Evolutionary conservation across 2,113 vertebrate genomes (phyloP).

Genomic region (Sciurus niger): DNA sequence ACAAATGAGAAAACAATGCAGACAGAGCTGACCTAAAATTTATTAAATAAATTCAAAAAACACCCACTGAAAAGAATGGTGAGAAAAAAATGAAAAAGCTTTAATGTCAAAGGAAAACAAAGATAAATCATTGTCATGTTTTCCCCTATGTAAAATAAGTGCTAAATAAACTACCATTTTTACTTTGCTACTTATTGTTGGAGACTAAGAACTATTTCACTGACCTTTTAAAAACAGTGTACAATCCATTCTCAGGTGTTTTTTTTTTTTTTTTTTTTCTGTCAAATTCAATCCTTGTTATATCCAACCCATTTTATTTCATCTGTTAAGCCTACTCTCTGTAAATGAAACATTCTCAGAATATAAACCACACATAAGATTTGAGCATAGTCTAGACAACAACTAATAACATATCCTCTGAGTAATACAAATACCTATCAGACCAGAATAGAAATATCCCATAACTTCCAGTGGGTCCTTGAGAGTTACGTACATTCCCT

Average conservation of each 20-base stretch:
- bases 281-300: conserved; percentile 2
- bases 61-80: conserved; percentile 39
- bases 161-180: conserved; percentile 39
- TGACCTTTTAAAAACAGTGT: conserved; percentile 14
- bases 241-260: not conserved
- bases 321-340: not conserved
- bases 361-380: conserved; percentile 29
- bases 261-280: not conserved
- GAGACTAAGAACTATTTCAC: not conserved
- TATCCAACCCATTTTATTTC: conserved; percentile 23
- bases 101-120: not conserved
- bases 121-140: not conserved
- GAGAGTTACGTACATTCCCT: not conserved
- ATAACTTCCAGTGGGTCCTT: not conserved
- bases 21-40: not conserved
- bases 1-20: conserved; percentile 8
- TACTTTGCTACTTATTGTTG: not conserved
- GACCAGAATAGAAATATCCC: conserved; percentile 29
- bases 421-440: not conserved
- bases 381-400: not conserved
- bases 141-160: conserved; percentile 29
- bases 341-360: conserved; percentile 25
- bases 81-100: not conserved
- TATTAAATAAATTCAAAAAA: conserved; percentile 57
- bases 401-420: conserved; percentile 16